Evolutionary conservation across 1,140 invertebrate species (phyloP), one percentile per base, ranked within the genome.

Genomic region (Calephelis virginiensis): DNA sequence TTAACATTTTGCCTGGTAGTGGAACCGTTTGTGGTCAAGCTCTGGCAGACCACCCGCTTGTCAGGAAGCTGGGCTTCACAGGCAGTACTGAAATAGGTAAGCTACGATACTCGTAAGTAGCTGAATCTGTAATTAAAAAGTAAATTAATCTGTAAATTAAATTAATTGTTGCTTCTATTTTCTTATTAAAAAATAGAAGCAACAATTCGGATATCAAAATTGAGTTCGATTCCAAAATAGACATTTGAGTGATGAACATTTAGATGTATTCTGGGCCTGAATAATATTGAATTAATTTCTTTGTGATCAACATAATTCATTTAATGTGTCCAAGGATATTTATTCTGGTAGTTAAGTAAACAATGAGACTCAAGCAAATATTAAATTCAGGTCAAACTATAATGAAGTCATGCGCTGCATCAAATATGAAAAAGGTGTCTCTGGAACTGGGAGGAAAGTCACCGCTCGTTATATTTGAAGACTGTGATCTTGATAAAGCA

Each of bases 401-500:
- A 47, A 98, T 98, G 97, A 94, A 93, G 76, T 95, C 95, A 1
- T 98, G 97, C 83, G 97, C 97, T 0, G 93, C 93, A 5, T 97
- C 95, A 6, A 99, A 99, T 81, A 92, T 99, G 76, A 99, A 99
- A 86, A 98, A 98, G 86, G 96, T 96, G 1, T 98, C 97, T 0
- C 84, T 99, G 53, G 98, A 99, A 88, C 90, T 99, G 6, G 98
- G 98, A 1, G 98, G 98, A 5, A 99, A 99, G 89, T 98, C 97
- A 60, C 98, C 98, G 0, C 87, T 99, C 5, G 95, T 99, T 37
- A 97, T 99, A 68, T 99, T 98, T 80, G 94, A 94, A 40, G 98
- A 99, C 84, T 97, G 96, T 85, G 97, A 99, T 90, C 81, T 99
- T 17, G 97, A 99, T 70, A 97, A 97, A 74, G 97, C 97, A 59